phyloP scores from a whole-genome alignment of 2,797 vertebrate species.

The Myripristis murdjan region DNA sequence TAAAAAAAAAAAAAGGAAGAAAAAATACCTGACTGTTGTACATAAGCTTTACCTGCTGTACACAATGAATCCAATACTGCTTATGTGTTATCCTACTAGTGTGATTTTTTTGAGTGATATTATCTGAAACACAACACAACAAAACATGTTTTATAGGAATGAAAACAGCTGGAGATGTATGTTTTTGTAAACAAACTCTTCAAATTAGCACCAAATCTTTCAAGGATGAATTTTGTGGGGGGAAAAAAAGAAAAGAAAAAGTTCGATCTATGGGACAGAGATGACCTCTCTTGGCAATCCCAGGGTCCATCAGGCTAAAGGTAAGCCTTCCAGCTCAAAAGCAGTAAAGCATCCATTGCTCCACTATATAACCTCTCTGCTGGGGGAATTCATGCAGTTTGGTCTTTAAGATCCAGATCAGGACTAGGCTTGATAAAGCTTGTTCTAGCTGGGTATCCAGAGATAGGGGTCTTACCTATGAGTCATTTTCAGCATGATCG shows the following conservation, averaged over 20 bases:
- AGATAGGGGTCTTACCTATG: slow-evolving; percentile 88
- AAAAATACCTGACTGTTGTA: too few species aligned
- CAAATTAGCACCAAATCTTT: slow-evolving; percentile 44
- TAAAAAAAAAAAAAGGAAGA: too few species aligned
- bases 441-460: slow-evolving; percentile 86
- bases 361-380: slow-evolving; percentile 71
- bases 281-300: slow-evolving; percentile 65
- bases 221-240: slow-evolving; percentile 12
- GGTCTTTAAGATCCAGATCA: slow-evolving; percentile 87
- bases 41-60: too few species aligned
- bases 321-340: slow-evolving; percentile 71
- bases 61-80: too few species aligned
- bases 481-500: slow-evolving; percentile 90
- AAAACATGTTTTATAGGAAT: too few species aligned
- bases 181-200: neutral
- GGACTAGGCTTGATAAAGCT: slow-evolving; percentile 84
- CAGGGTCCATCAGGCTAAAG: slow-evolving; percentile 60
- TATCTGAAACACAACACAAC: too few species aligned
- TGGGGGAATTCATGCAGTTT: slow-evolving; percentile 81
- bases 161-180: too few species aligned
- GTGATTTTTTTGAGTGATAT: too few species aligned
- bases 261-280: slow-evolving; percentile 50
- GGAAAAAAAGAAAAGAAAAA: slow-evolving; percentile 40
- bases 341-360: slow-evolving; percentile 64
- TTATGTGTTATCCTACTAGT: too few species aligned